phyloP scores from a whole-genome alignment of 2,113 vertebrate species.

The Sylvia atricapilla region DNA sequence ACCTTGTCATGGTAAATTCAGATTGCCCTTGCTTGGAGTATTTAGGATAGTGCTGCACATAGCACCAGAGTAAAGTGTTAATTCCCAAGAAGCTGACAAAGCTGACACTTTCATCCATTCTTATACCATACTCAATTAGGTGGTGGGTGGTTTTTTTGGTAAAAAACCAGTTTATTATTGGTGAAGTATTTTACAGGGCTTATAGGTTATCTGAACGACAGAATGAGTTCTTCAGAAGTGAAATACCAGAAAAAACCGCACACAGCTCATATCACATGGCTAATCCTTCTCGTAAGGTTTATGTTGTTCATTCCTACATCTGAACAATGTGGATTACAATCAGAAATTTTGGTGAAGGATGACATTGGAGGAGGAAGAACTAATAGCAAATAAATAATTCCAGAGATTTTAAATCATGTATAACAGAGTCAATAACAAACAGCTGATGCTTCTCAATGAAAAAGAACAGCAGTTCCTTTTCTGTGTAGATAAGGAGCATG shows the following conservation, averaged over 20 bases:
- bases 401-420: constrained; percentile 45
- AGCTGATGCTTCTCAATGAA: constrained; percentile 61
- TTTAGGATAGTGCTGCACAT: not conserved
- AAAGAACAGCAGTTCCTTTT: constrained; percentile 59
- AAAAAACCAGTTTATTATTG: fast-evolving
- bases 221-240: not conserved
- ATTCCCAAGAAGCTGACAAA: not conserved
- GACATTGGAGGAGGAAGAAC: not conserved
- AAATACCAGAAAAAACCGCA: not conserved
- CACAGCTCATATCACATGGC: not conserved
- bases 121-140: not conserved
- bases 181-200: not conserved
- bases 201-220: not conserved
- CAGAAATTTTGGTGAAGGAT: not conserved
- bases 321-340: not conserved
- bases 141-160: too few species aligned
- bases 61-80: not conserved
- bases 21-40: not conserved
- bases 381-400: constrained; percentile 38
- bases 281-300: not conserved
- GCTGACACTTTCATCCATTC: not conserved
- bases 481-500: constrained; percentile 20
- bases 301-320: not conserved
- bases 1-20: not conserved
- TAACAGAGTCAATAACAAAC: constrained; percentile 44